phyloP scores from a whole-genome alignment of 2,888 invertebrate genomes.

The Bedellia somnulentella region DNA sequence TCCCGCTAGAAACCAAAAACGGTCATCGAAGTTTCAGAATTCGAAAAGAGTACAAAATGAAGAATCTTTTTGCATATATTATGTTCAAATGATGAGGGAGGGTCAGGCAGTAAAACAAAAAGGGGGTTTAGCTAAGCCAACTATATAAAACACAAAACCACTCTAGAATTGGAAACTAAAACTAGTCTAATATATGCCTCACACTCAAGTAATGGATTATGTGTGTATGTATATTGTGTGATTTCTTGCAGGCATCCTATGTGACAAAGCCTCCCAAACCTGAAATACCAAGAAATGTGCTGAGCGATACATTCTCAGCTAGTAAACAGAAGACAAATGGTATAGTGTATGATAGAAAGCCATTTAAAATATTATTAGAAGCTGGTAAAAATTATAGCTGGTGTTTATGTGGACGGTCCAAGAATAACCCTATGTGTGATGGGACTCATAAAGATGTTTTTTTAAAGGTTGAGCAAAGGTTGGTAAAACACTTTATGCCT shows the following conservation, averaged over 20 bases:
- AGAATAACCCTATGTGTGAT: slow-evolving; percentile 93
- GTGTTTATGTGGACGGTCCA: slow-evolving; percentile 94
- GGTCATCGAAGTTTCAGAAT: too few relatives aligned
- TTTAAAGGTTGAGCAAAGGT: slow-evolving; percentile 74
- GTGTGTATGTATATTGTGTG: not conserved
- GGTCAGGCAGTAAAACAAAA: too few relatives aligned
- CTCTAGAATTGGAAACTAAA: too few relatives aligned
- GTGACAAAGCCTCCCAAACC: slow-evolving; percentile 40
- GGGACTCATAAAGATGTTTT: slow-evolving; percentile 81
- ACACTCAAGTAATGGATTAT: not conserved
- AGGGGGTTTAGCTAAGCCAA: too few relatives aligned
- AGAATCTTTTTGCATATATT: too few relatives aligned
- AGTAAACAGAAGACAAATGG: slow-evolving; percentile 72
- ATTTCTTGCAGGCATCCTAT: slow-evolving; percentile 27
- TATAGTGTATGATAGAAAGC: slow-evolving; percentile 82
- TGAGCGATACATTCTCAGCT: slow-evolving; percentile 64
- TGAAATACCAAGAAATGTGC: slow-evolving; percentile 68
- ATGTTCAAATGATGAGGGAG: too few relatives aligned
- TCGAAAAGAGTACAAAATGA: too few relatives aligned
- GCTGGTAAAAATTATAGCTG: slow-evolving; percentile 81
- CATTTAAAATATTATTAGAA: slow-evolving; percentile 75
- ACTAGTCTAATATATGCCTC: too few relatives aligned
- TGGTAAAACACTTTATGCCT: too few relatives aligned
- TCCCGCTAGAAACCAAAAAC: too few relatives aligned
- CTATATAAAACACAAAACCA: too few relatives aligned